Base-by-base conservation (phyloP, 2,888 invertebrate species). In the Netelia virgata region DNA sequence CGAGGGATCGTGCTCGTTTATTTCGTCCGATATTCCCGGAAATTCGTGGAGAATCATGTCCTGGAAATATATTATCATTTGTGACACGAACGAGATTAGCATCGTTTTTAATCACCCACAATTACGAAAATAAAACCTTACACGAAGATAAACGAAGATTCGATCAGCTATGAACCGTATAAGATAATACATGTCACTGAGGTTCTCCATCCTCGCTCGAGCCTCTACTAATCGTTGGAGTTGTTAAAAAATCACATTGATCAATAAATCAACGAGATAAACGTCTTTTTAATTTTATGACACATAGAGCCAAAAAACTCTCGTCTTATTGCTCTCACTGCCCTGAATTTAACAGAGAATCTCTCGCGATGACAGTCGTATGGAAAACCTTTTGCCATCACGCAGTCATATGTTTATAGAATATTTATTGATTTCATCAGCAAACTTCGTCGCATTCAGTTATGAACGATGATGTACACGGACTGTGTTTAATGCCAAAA, bases 401-500 rank as follows among this genome's bases (percentile, higher is more conserved):
- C 28, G 72, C 23, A 28, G 81, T 86, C 86, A n/a, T 43, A 50
- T 86, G 84, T 86, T 84, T 66, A 50, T 70, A n/a, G 20, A 50
- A 10, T 47, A 20, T 70, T 63, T 74, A 16, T 36, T 55, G 10
- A 47, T 47, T 47, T 47, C 14, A 47, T 85, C 64, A 90, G 23
- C 89, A 90, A 11, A 82, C 64, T 41, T 91, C 90, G 64, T 93
- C 92, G 64, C 92, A 91, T 69, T 91, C 89, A 1, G 89, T 88
- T 23, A 96, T 95, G 92, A 95, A 95, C 5, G 96, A 95, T 55
- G 94, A 94, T n/a, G 94, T 93, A 88, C 94, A 95, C 63, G 93
- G 93, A n/a, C 93, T 94, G 90, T 95, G 95, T 85, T 94, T 94
- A n/a, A 94, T 92, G 61, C 96, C 96, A 90, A 96, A 96, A 36